A percentile compares a stretch with the other conserved stretches of the same genome.
Conservation (phyloP, 2,888 invertebrate species). For the Ochropleura leucogaster region DNA sequence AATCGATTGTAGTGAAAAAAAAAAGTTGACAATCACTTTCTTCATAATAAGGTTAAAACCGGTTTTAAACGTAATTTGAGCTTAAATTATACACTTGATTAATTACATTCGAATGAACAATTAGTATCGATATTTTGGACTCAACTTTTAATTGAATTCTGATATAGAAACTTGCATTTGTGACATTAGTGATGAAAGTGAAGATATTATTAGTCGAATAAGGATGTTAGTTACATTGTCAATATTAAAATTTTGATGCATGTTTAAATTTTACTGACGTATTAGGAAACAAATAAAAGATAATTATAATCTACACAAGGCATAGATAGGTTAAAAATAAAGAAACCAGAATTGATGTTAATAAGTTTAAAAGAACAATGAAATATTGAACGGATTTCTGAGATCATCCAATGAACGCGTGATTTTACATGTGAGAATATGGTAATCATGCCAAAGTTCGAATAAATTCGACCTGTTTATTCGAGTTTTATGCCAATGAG, state of each 20-base stretch:
- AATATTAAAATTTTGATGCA: no score
- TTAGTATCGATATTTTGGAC: slow-evolving; percentile 58
- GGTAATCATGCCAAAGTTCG: slow-evolving; percentile 47
- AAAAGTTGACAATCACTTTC: slow-evolving; percentile 66
- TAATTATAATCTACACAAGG: neutral
- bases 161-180: slow-evolving; percentile 42
- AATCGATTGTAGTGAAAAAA: slow-evolving; percentile 11
- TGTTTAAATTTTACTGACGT: neutral
- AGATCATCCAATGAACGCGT: slow-evolving; percentile 41
- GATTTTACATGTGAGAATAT: slow-evolving; percentile 45
- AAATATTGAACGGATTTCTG: slow-evolving; percentile 31
- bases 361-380: slow-evolving; percentile 18
- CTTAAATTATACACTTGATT: slow-evolving; percentile 73
- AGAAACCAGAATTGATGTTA: slow-evolving; percentile 9
- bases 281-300: neutral
- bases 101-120: slow-evolving; percentile 69
- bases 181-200: slow-evolving; percentile 6
- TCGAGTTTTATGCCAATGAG: slow-evolving; percentile 59
- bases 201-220: slow-evolving; percentile 4
- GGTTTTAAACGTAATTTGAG: slow-evolving; percentile 58
- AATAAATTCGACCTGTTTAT: slow-evolving; percentile 46
- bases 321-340: neutral
- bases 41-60: slow-evolving; percentile 65
- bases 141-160: slow-evolving; percentile 55
- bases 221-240: no score